phyloP scores from a whole-genome alignment of 2,113 vertebrate genomes.

The Gobio gobio region DNA sequence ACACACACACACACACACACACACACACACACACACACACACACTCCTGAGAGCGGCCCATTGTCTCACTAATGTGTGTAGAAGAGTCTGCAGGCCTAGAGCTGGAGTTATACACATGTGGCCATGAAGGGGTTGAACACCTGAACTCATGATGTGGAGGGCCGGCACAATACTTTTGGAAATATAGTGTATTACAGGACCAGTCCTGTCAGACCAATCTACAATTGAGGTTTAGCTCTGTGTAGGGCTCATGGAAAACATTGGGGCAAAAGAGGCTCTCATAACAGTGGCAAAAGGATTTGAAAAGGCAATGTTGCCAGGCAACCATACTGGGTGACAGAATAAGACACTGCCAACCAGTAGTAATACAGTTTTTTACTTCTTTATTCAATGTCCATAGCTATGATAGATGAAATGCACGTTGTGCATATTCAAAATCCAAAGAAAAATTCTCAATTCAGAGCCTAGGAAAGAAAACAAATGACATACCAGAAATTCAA shows the following conservation, averaged over 20 bases:
- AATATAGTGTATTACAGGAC: too few species aligned
- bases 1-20: too few species aligned
- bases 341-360: not conserved
- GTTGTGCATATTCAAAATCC: not conserved
- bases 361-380: not conserved
- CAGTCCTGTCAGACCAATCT: too few species aligned
- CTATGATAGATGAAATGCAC: not conserved
- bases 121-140: too few species aligned
- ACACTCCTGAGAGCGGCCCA: too few species aligned
- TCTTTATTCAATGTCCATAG: not conserved
- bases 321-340: not conserved
- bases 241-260: not conserved
- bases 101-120: too few species aligned
- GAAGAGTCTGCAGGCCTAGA: too few species aligned
- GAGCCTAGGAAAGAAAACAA: not conserved
- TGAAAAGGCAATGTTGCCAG: conserved; percentile 22
- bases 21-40: too few species aligned
- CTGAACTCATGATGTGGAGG: too few species aligned
- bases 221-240: not conserved
- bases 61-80: too few species aligned
- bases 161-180: too few species aligned
- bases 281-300: not conserved
- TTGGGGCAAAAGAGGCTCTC: not conserved
- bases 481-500: not conserved
- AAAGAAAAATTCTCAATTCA: not conserved